These are phyloP conservation scores for Chironomus striatipennis DNA, from an alignment of 1,140 invertebrate species.

Conservation along the genomic window DNA sequence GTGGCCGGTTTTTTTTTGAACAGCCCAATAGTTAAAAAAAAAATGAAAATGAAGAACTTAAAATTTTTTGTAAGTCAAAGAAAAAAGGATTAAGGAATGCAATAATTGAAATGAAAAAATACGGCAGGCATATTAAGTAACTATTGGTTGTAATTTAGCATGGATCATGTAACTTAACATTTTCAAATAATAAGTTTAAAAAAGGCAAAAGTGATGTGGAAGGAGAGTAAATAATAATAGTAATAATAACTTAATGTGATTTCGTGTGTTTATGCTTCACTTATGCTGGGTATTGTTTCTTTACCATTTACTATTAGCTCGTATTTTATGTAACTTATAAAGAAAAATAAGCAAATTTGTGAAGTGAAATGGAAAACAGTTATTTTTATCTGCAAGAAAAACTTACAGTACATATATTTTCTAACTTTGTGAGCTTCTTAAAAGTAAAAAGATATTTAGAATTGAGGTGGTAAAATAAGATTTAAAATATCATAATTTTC, in stretches of 20 bases:
- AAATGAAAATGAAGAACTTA: no score
- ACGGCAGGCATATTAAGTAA: slow-evolving; percentile 3
- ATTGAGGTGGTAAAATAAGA: no score
- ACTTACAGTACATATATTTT: slow-evolving; percentile 3
- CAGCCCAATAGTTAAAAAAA: no score
- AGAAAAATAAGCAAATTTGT: slow-evolving; percentile 1
- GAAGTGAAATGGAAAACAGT: slow-evolving; percentile 2
- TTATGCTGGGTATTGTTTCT: background rate
- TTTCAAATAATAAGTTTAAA: background rate
- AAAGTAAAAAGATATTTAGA: background rate
- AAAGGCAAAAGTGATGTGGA: background rate
- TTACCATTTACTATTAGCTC: slow-evolving; percentile 10
- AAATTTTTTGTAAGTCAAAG: background rate
- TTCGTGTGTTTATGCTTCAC: slow-evolving; percentile 2
- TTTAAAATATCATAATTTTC: no score
- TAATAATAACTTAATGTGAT: slow-evolving; percentile 14
- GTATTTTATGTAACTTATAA: background rate
- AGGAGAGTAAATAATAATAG: background rate
- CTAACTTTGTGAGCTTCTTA: background rate
- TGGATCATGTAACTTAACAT: background rate
- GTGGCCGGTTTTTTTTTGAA: no score
- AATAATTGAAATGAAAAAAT: background rate
- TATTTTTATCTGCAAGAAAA: background rate
- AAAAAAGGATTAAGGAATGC: background rate
- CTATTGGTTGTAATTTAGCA: background rate